Conservation (phyloP, 2,888 invertebrate species). For the Heteropelma amictum region DNA sequence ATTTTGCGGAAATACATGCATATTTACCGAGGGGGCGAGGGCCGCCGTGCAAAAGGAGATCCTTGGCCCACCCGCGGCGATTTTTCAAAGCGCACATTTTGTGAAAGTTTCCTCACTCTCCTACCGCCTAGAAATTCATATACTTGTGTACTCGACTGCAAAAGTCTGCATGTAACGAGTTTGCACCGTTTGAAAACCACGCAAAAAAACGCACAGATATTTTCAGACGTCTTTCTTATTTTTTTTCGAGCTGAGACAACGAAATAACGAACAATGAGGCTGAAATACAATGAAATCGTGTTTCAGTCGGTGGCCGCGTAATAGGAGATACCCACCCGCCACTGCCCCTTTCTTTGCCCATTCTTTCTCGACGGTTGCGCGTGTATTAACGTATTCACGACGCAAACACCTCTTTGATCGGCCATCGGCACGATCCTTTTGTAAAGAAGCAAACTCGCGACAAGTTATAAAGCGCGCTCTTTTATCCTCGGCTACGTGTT, state of each 20-base stretch:
- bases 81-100: slow-evolving; percentile 43
- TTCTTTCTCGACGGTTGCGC: slow-evolving; percentile 68
- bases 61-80: slow-evolving; percentile 35
- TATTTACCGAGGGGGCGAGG: not conserved
- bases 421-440: slow-evolving; percentile 76
- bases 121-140: too few species aligned
- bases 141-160: not conserved
- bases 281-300: slow-evolving; percentile 50
- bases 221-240: not conserved
- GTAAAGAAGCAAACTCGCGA: too few species aligned
- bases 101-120: slow-evolving; percentile 4
- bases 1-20: slow-evolving; percentile 4
- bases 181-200: too few species aligned
- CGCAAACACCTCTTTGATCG: slow-evolving; percentile 74
- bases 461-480: too few species aligned
- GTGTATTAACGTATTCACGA: slow-evolving; percentile 75
- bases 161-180: too few species aligned
- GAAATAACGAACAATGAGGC: slow-evolving; percentile 45
- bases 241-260: not conserved
- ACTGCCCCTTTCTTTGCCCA: not conserved
- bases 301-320: slow-evolving; percentile 74
- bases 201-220: too few species aligned
- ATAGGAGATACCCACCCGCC: slow-evolving; percentile 45
- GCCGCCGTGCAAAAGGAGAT: slow-evolving; percentile 8
- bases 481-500: too few species aligned